Evolutionary conservation across 2,113 vertebrate genomes (phyloP), one percentile per base, ranked within the genome.

Genomic region (Pomatorhinus ruficollis): DNA sequence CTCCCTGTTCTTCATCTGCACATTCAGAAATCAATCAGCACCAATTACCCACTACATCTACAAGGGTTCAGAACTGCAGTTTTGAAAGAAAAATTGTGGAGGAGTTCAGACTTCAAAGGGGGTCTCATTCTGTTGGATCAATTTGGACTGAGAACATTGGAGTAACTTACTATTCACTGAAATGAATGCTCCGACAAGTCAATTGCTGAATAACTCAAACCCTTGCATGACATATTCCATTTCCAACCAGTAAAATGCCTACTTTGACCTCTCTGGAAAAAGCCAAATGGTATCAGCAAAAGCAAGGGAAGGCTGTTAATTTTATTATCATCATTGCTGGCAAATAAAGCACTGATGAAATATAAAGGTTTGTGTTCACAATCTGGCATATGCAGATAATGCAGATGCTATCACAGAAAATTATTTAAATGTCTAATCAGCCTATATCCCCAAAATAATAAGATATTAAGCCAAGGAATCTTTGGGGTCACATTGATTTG

Each of bases 21-120:
- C 27, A 31, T 72, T 96, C 61, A 93, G 87, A 95, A 97, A 97
- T 95, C 95, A 96, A 75, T 96, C 85, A 89, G 31, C 76, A 57
- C 80, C 31, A 52, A 93, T 96, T 83, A 89, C 24, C 82, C 5
- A 2, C 74, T 68, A 68, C 63, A 84, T 75, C 88, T 95, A 89
- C 85, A 57, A 74, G 65, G 61, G 60, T 42, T 66, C 79, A 83
- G 87, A 83, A 30, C 69, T 79, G 71, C 52, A 15, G 52, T 89
- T 93, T 61, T 78, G 74, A 76, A 90, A 89, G 91, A 70, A 80
- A 90, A 95, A 79, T 35, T 86, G 53, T 85, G 82, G 77, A 90
- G 85, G 88, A 91, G 92, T 92, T 94, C 76, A 91, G 54, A 59
- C 89, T 87, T 89, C 74, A 94, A 90, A 93, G 61, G 60, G 66